Percentiles rank a stretch among this genome's conserved stretches.
phyloP scores from a whole-genome alignment of 2,797 vertebrate species.

The Scarus forsteni region DNA sequence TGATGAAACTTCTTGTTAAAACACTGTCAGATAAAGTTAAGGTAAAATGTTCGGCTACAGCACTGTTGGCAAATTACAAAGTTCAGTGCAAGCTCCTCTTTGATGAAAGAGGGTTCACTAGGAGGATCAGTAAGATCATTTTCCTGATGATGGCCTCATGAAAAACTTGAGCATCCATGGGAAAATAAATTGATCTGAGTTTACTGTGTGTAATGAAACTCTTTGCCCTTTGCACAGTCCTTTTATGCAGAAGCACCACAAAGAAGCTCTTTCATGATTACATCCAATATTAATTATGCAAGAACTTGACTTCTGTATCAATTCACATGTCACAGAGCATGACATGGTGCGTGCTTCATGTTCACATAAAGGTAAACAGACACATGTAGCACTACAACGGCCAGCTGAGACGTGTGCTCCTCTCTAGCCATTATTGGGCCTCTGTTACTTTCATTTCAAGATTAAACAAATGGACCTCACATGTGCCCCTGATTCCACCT shows the following conservation, averaged over 20 bases:
- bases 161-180: constrained; percentile 1
- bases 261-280: background rate
- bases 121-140: background rate
- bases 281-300: too few species aligned
- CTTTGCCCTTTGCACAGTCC: background rate
- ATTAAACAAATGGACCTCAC: too few species aligned
- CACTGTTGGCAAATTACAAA: background rate
- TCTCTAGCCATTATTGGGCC: too few species aligned
- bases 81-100: background rate
- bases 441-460: too few species aligned
- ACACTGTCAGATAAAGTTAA: constrained; percentile 2
- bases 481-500: too few species aligned
- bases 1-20: constrained; percentile 21
- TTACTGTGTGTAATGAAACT: too few species aligned
- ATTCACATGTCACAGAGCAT: too few species aligned
- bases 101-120: background rate
- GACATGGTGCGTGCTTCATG: too few species aligned
- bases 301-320: too few species aligned
- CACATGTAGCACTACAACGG: too few species aligned
- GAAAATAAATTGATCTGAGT: background rate
- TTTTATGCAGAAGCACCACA: background rate
- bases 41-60: background rate
- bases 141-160: background rate
- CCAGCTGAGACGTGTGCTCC: too few species aligned
- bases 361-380: too few species aligned